Percentiles rank a stretch among this genome's conserved stretches.
These are phyloP conservation scores for Hyalella azteca DNA, from an alignment of 2,888 invertebrate genomes.

Conservation along the genomic window DNA sequence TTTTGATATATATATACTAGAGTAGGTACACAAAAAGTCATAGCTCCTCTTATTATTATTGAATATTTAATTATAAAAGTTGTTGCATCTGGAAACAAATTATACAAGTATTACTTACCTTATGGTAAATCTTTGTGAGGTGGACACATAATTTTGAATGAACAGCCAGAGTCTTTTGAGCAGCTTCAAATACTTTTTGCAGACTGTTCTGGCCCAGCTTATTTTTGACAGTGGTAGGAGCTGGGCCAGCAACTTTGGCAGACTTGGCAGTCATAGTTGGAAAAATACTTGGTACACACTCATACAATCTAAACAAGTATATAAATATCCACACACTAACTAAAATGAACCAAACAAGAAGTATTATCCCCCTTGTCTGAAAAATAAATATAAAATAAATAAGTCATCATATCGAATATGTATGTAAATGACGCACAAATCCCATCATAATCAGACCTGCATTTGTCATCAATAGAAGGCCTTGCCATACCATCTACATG, in stretches of 20 bases:
- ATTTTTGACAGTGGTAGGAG: not conserved
- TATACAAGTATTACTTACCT: conserved; percentile 3
- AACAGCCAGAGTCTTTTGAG: conserved; percentile 12
- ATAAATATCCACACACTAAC: too few species aligned
- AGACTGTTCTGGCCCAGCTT: not conserved
- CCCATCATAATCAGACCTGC: too few species aligned
- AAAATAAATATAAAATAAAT: too few species aligned
- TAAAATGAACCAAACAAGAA: too few species aligned
- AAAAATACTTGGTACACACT: too few species aligned
- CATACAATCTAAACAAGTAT: too few species aligned
- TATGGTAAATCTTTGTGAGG: not conserved
- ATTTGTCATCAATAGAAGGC: too few species aligned
- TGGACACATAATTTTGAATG: conserved; percentile 17
- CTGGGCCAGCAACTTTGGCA: not conserved
- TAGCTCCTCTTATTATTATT: not conserved
- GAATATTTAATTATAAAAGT: not conserved
- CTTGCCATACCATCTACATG: too few species aligned
- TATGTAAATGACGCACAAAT: too few species aligned
- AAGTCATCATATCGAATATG: too few species aligned
- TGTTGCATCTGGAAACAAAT: not conserved
- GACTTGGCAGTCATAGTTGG: not conserved
- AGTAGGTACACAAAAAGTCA: not conserved
- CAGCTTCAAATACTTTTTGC: conserved; percentile 4
- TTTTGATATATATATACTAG: not conserved
- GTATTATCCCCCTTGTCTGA: too few species aligned